phyloP scores from a whole-genome alignment of 2,113 vertebrate species.

The Dolichotis patagonum region DNA sequence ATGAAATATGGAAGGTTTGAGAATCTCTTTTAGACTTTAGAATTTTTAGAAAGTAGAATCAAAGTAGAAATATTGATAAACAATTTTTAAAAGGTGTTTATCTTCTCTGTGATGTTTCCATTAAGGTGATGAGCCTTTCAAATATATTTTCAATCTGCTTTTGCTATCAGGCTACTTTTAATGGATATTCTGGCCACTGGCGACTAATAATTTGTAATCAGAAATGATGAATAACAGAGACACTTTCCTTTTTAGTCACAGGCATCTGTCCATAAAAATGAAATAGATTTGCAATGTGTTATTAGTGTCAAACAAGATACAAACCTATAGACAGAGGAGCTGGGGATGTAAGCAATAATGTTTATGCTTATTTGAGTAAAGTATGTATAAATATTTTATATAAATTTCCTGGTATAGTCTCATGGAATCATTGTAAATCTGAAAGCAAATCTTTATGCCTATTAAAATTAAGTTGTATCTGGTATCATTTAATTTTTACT shows the following conservation, averaged over 20 bases:
- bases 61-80: conserved; percentile 52
- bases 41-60: conserved; percentile 46
- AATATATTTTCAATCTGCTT: conserved; percentile 61
- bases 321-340: conserved; percentile 42
- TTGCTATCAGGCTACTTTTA: conserved; percentile 44
- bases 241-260: conserved; percentile 63
- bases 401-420: neutral
- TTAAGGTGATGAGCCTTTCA: conserved; percentile 53
- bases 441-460: conserved; percentile 44
- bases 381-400: conserved; percentile 36
- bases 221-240: conserved; percentile 55
- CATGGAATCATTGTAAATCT: neutral
- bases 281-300: conserved; percentile 39
- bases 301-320: conserved; percentile 16
- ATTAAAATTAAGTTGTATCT: no score
- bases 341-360: neutral
- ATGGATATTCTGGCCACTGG: conserved; percentile 54
- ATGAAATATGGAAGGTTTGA: neutral
- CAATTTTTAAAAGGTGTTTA: conserved; percentile 48
- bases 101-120: conserved; percentile 31
- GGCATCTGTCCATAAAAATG: conserved; percentile 57
- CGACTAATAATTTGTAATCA: conserved; percentile 68
- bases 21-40: conserved; percentile 10
- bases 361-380: neutral
- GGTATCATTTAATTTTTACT: conserved; percentile 43